Conservation (phyloP, 2,797 vertebrate genomes). For the Micromesistius poutassou region DNA sequence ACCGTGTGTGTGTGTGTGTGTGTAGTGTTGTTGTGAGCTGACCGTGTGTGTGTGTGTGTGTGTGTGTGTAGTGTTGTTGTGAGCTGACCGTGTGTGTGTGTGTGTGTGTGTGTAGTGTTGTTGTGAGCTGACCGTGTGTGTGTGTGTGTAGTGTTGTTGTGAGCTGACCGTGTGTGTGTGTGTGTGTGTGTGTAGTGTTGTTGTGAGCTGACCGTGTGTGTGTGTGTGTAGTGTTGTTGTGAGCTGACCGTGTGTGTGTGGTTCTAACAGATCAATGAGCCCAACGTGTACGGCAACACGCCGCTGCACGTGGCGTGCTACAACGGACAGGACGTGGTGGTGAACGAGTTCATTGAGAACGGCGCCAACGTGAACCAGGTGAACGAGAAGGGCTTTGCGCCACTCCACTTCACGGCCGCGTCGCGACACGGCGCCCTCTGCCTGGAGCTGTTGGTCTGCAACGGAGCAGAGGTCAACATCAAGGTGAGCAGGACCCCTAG, state of each 20-base stretch:
- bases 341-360: slow-evolving; percentile 94
- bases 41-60: too few relatives aligned
- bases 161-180: too few relatives aligned
- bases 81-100: too few relatives aligned
- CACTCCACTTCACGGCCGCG: slow-evolving; percentile 94
- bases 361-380: slow-evolving; percentile 95
- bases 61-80: too few relatives aligned
- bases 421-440: slow-evolving; percentile 94
- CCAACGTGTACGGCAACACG: slow-evolving; percentile 94
- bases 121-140: too few relatives aligned
- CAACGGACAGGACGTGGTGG: slow-evolving; percentile 97
- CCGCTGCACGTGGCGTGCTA: slow-evolving; percentile 96
- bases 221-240: too few relatives aligned
- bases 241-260: neutral
- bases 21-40: too few relatives aligned
- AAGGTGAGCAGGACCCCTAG: slow-evolving; percentile 73
- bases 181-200: too few relatives aligned
- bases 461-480: slow-evolving; percentile 92
- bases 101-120: too few relatives aligned
- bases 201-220: too few relatives aligned
- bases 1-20: too few relatives aligned
- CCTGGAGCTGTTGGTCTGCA: slow-evolving; percentile 92
- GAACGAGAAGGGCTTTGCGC: slow-evolving; percentile 93
- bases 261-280: slow-evolving; percentile 89
- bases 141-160: too few relatives aligned